Base-by-base conservation (phyloP, 2,113 vertebrate genomes). In the Microcebus griseorufus region DNA sequence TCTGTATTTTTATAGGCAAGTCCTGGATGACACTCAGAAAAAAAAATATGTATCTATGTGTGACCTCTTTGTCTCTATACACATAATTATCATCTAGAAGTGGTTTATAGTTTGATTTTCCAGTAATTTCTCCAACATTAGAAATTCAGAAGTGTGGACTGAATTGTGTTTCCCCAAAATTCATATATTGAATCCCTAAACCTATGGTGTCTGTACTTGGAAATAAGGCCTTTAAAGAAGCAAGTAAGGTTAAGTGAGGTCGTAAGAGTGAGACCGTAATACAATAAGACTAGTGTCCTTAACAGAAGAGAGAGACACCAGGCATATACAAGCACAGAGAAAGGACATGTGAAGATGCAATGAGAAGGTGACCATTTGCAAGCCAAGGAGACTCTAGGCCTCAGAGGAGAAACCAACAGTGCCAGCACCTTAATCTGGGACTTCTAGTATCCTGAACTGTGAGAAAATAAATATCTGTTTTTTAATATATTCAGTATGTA, bases 241-340 rank as follows among this genome's bases (percentile, higher is more conserved):
- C 10, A 83, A 51, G 69, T 32, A 75, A 37, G n/a, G 6, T 70
- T 53, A 55, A 53, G 75, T 51, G 29, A 60, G 9, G 6, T 51
- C 27, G 3, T 45, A 53, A 78, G 16, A 5, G 22, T 62, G 5
- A 1, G 9, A 1, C 9, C 12, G 0, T 22, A 70, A 70, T 79
- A 64, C n/a, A 51, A 2, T 32, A 42, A 14, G 22, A 45, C 3
- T n/a, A 2, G 29, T 64, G 34, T 4, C 29, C 10, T 39, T 78
- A 22, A 17, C 20, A 48, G 17, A 93, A 69, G 2, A 78, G 14
- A 22, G 22, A 45, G 6, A 7, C 1, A 3, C 11, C 0, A 9
- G 0, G 4, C 23, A 14, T 29, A 2, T 11, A 13, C 3, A 11
- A 0, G 25, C 1, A 65, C 8, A 14, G 27, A 60, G 32, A 42